A percentile compares a stretch with the other conserved stretches of the same genome.
These are phyloP conservation scores for Enteromius mattozi DNA, from an alignment of 2,797 vertebrate genomes.

Conservation along the genomic window DNA sequence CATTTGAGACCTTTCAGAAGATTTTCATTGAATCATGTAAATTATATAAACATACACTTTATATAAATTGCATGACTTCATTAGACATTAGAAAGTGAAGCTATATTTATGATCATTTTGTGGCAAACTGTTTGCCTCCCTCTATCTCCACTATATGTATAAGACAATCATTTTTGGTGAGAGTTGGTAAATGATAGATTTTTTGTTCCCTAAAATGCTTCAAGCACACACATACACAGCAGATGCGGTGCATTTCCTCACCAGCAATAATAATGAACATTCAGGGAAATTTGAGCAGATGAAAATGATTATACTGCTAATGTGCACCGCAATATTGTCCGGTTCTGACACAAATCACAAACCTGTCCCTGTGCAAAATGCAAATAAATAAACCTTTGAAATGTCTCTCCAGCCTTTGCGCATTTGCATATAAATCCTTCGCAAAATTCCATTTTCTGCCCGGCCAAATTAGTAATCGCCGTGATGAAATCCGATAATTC, in stretches of 20 bases:
- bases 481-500: constrained; percentile 78
- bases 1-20: background rate
- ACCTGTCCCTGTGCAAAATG: constrained; percentile 58
- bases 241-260: constrained; percentile 41
- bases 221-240: background rate
- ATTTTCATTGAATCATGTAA: background rate
- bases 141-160: background rate
- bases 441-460: constrained; percentile 77
- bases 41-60: background rate
- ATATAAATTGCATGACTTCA: background rate
- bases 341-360: constrained; percentile 32
- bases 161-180: background rate
- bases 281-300: background rate
- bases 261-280: constrained; percentile 29
- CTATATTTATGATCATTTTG: background rate
- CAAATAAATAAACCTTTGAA: constrained; percentile 47
- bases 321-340: constrained; percentile 1
- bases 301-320: constrained; percentile 14
- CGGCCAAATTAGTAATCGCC: constrained; percentile 79
- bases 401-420: constrained; percentile 63
- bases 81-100: background rate
- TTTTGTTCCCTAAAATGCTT: background rate
- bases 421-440: constrained; percentile 76
- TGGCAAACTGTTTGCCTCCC: background rate
- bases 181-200: background rate